Conservation (phyloP, 1,140 invertebrate genomes). For the Drosophila arizonae region DNA sequence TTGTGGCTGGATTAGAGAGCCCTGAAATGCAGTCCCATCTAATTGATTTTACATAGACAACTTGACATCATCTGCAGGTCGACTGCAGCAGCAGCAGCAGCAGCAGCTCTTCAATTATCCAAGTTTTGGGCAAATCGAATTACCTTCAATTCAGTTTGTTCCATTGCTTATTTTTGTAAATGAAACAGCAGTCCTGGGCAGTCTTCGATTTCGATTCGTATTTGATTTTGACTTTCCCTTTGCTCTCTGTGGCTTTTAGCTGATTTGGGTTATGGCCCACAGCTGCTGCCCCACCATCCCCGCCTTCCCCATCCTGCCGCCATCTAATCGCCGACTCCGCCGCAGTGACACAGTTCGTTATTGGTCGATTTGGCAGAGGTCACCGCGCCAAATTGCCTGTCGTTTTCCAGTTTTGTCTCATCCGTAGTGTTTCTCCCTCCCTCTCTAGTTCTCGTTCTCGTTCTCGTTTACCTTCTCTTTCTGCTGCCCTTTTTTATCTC, state of each 20-base stretch:
- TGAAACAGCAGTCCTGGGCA: slow-evolving; percentile 5
- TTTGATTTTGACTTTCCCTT: slow-evolving; percentile 19
- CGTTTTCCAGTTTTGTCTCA: neutral
- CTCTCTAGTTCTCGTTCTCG: slow-evolving; percentile 6
- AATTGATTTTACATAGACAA: slow-evolving; percentile 62
- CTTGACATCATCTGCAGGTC: neutral
- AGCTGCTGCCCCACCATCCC: neutral
- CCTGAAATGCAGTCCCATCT: slow-evolving; percentile 34
- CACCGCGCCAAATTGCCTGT: slow-evolving; percentile 22
- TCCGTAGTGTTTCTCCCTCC: neutral
- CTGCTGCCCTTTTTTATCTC: slow-evolving; percentile 4
- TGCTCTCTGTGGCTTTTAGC: slow-evolving; percentile 5
- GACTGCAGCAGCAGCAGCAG: neutral
- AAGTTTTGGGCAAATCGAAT: slow-evolving; percentile 61
- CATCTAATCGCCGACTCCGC: neutral
- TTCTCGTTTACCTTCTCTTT: slow-evolving; percentile 2
- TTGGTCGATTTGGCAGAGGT: slow-evolving; percentile 62
- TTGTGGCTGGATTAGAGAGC: slow-evolving; percentile 7
- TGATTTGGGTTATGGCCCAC: slow-evolving; percentile 49
- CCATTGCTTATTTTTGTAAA: neutral
- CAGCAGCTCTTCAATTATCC: slow-evolving; percentile 61
- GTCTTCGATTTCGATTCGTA: slow-evolving; percentile 5
- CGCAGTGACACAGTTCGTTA: slow-evolving; percentile 42
- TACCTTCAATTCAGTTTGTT: slow-evolving; percentile 26
- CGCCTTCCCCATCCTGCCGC: neutral